These are phyloP conservation scores for Salticus scenicus DNA, from an alignment of 2,888 invertebrate genomes.

Conservation along the genomic window DNA sequence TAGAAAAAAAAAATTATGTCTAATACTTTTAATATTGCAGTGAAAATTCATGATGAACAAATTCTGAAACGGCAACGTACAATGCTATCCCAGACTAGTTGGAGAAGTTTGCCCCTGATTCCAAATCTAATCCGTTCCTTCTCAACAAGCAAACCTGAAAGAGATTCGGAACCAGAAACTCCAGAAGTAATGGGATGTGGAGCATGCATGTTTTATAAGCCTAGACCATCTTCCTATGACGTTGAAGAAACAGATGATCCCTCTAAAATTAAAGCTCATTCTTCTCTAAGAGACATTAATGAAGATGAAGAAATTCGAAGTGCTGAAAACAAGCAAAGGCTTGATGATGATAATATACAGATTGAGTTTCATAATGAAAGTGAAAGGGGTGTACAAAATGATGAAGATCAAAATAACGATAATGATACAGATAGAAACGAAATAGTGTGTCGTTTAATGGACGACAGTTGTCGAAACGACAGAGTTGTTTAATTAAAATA, in stretches of 20 bases:
- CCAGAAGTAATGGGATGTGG: not conserved
- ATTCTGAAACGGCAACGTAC: constrained; percentile 33
- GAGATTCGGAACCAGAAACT: not conserved
- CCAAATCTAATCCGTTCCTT: constrained; percentile 25
- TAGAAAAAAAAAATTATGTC: too few species aligned
- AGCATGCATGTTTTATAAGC: constrained; percentile 37
- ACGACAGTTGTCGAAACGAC: too few species aligned
- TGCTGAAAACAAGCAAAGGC: too few species aligned
- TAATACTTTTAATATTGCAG: not conserved
- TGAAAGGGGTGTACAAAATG: too few species aligned
- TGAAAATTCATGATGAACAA: not conserved
- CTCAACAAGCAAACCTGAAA: not conserved
- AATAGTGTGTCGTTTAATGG: too few species aligned
- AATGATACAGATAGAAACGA: too few species aligned
- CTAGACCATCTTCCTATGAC: constrained; percentile 1
- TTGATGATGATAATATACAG: too few species aligned
- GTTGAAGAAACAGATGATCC: not conserved
- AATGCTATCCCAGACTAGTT: constrained; percentile 62
- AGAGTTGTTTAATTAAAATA: too few species aligned
- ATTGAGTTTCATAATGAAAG: too few species aligned
- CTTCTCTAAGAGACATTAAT: not conserved
- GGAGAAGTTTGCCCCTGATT: constrained; percentile 57
- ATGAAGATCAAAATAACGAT: too few species aligned
- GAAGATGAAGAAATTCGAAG: not conserved
- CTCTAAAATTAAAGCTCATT: not conserved